These are phyloP conservation scores for Ephialtes manifestator DNA, from an alignment of 2,888 invertebrate species.

Conservation along the genomic window DNA sequence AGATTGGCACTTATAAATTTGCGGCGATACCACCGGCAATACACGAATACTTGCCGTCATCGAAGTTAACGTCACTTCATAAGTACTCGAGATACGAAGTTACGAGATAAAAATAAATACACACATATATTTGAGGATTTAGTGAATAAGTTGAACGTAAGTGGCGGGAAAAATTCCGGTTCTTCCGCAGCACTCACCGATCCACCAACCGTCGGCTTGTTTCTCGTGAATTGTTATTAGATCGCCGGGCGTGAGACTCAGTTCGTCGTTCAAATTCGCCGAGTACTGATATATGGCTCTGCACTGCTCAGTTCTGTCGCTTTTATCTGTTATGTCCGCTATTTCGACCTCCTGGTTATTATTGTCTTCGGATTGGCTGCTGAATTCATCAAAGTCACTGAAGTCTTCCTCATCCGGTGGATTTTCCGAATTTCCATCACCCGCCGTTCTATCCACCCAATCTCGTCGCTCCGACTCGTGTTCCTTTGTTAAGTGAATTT, in stretches of 20 bases:
- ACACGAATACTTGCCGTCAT: constrained; percentile 15
- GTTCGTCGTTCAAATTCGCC: constrained; percentile 95
- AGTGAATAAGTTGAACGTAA: constrained; percentile 94
- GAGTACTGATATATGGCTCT: constrained; percentile 95
- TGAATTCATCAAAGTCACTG: constrained; percentile 91
- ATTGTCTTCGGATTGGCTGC: constrained; percentile 84
- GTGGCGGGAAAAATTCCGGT: constrained; percentile 98
- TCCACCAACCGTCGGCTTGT: constrained; percentile 98
- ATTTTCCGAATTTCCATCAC: constrained; percentile 92
- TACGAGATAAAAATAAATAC: constrained; percentile 15
- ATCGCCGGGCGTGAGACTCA: constrained; percentile 91
- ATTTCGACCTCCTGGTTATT: constrained; percentile 85
- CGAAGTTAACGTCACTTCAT: constrained; percentile 17
- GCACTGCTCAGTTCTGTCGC: constrained; percentile 87
- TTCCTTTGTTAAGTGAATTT: constrained; percentile 77
- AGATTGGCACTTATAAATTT: constrained; percentile 62
- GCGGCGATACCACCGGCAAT: constrained; percentile 22
- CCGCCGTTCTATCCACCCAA: constrained; percentile 92
- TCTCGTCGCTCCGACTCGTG: constrained; percentile 86
- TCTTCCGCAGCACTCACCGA: constrained; percentile 94
- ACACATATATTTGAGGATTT: constrained; percentile 22
- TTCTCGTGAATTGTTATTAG: constrained; percentile 95
- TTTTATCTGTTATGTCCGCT: constrained; percentile 69
- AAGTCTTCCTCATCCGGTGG: constrained; percentile 90
- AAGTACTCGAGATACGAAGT: constrained; percentile 38